Percentiles rank a stretch among this genome's conserved stretches.
Conservation (phyloP, 2,888 invertebrate genomes). For the Pasiphila rectangulata region DNA sequence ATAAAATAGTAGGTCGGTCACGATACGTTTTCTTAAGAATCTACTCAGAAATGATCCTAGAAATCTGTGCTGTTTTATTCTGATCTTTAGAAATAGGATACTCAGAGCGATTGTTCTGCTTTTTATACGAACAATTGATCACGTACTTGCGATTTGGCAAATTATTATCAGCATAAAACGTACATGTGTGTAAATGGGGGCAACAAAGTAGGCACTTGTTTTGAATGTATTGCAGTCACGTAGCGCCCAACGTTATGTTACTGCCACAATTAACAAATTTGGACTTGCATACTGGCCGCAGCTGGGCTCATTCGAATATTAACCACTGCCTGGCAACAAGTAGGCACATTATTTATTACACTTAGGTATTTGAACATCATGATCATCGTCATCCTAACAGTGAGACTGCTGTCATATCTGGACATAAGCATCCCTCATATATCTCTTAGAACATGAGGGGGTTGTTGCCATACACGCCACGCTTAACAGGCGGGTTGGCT, state of each 20-base stretch:
- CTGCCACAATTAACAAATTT: slow-evolving; percentile 68
- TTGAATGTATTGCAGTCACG: slow-evolving; percentile 63
- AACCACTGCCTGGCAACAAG: slow-evolving; percentile 25
- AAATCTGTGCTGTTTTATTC: background rate
- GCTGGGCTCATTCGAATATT: slow-evolving; percentile 25
- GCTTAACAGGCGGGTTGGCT: no score
- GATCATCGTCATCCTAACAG: no score
- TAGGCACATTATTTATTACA: slow-evolving; percentile 8
- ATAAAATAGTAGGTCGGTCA: background rate
- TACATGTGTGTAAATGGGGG: slow-evolving; percentile 36
- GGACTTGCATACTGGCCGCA: slow-evolving; percentile 36
- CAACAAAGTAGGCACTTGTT: slow-evolving; percentile 53
- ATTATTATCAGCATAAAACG: slow-evolving; percentile 1
- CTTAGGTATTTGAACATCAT: no score
- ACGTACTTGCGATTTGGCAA: slow-evolving; percentile 1
- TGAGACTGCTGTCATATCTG: no score
- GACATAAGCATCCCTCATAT: no score
- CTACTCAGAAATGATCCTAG: background rate
- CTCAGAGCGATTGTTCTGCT: background rate
- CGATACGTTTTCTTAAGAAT: background rate
- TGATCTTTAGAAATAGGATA: no score
- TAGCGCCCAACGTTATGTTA: slow-evolving; percentile 54
- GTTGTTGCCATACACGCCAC: no score
- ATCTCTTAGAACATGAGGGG: no score
- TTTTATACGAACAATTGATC: background rate